phyloP scores from a whole-genome alignment of 2,888 invertebrate genomes.

The Calameuta filiformis region DNA sequence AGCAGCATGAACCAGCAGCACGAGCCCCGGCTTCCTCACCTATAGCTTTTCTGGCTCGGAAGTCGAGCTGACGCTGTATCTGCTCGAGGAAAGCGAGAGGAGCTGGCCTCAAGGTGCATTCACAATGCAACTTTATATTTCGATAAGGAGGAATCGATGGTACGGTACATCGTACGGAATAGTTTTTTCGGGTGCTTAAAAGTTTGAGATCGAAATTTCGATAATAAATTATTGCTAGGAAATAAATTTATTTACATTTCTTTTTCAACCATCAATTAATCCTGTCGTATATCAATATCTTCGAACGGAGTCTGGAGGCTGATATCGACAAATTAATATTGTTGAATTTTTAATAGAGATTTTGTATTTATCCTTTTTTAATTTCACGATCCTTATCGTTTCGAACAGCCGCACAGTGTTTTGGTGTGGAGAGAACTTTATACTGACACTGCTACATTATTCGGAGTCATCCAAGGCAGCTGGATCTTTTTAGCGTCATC shows the following conservation, averaged over 20 bases:
- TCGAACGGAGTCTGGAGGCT: no score
- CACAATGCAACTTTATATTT: not conserved
- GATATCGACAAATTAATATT: no score
- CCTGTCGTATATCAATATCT: not conserved
- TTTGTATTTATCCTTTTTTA: not conserved
- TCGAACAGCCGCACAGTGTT: not conserved
- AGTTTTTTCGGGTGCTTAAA: no score
- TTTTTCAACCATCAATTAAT: not conserved
- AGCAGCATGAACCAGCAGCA: conserved; percentile 14
- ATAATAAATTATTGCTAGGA: not conserved
- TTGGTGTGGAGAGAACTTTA: not conserved
- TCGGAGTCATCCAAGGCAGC: conserved; percentile 58
- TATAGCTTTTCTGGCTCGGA: conserved; percentile 5
- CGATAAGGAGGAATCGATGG: not conserved
- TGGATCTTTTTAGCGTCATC: conserved; percentile 62
- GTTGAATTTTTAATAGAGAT: not conserved
- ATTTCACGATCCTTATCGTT: not conserved
- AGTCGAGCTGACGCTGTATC: not conserved
- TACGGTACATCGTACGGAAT: not conserved
- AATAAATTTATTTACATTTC: not conserved
- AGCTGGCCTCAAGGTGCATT: conserved; percentile 20
- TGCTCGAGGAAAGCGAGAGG: conserved; percentile 33
- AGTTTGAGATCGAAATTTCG: no score
- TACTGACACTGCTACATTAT: conserved; percentile 5
- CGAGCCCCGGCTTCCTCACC: conserved; percentile 17